Conservation (phyloP, 2,797 vertebrate species). For the Serranus cabrilla region DNA sequence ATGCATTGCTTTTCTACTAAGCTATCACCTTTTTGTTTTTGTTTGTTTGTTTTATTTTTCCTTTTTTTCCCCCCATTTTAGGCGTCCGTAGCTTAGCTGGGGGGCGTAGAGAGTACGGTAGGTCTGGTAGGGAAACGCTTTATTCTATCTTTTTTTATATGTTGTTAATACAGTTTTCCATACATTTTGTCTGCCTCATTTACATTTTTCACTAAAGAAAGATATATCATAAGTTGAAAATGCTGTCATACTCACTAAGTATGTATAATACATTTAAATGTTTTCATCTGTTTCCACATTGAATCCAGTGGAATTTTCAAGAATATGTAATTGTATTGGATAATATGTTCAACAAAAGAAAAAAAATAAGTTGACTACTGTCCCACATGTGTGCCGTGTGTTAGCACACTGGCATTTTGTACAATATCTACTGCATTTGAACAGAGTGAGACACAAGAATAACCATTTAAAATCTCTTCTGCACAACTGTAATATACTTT, state of each 20-base stretch:
- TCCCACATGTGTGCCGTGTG: conserved; percentile 46
- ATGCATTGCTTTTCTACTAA: conserved; percentile 83
- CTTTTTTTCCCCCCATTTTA: conserved; percentile 79
- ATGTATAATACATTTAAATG: conserved; percentile 74
- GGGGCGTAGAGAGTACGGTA: conserved; percentile 90
- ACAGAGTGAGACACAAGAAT: conserved; percentile 20
- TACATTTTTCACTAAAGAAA: conserved; percentile 71
- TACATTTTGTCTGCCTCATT: conserved; percentile 80
- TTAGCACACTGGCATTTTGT: conserved; percentile 50
- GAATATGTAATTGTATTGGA: conserved; percentile 29
- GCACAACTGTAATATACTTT: conserved; percentile 34
- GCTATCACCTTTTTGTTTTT: conserved; percentile 81
- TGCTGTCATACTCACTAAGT: conserved; percentile 65
- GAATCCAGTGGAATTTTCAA: conserved; percentile 53
- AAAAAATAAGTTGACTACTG: conserved; percentile 16
- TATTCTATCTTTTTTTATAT: conserved; percentile 82
- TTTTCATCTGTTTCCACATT: conserved; percentile 75
- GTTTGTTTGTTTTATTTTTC: conserved; percentile 68
- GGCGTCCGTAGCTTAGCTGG: conserved; percentile 88
- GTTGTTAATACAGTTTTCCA: conserved; percentile 79
- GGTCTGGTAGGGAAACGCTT: conserved; percentile 86
- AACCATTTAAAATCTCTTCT: conserved; percentile 43
- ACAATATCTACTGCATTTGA: conserved; percentile 40
- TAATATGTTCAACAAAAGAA: conserved; percentile 17
- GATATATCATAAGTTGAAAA: conserved; percentile 61